Evolutionary conservation across 2,797 vertebrate genomes (phyloP).

Genomic region (Echeneis naucrates): DNA sequence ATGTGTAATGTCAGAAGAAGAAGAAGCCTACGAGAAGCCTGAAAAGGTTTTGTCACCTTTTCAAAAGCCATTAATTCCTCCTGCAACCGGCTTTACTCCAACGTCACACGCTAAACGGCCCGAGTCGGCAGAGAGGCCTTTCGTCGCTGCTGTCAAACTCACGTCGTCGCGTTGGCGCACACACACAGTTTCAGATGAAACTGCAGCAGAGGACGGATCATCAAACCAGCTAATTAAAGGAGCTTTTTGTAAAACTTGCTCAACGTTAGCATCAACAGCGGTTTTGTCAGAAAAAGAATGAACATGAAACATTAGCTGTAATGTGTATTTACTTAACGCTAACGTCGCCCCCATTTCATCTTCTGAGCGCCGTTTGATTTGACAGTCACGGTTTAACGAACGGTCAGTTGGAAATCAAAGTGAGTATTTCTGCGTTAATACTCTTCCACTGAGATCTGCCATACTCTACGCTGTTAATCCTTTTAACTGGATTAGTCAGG

Average conservation of each 20-base stretch:
- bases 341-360: neutral
- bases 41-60: constrained; percentile 39
- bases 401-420: constrained; percentile 2
- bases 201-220: neutral
- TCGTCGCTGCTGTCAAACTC: neutral
- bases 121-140: neutral
- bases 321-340: too few relatives aligned
- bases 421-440: constrained; percentile 16
- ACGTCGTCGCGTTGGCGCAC: neutral
- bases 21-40: constrained; percentile 6
- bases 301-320: too few relatives aligned
- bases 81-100: neutral
- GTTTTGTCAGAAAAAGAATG: too few relatives aligned
- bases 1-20: constrained; percentile 23
- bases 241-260: too few relatives aligned
- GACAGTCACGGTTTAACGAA: neutral
- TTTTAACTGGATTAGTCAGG: constrained; percentile 47
- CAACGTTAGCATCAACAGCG: too few relatives aligned
- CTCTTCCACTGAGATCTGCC: neutral
- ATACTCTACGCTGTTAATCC: constrained; percentile 42
- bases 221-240: too few relatives aligned
- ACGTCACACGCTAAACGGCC: constrained; percentile 11
- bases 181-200: neutral
- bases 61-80: constrained; percentile 33
- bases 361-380: too few relatives aligned